Conservation (phyloP, 2,888 invertebrate species). For the Conops quadrifasciatus region DNA sequence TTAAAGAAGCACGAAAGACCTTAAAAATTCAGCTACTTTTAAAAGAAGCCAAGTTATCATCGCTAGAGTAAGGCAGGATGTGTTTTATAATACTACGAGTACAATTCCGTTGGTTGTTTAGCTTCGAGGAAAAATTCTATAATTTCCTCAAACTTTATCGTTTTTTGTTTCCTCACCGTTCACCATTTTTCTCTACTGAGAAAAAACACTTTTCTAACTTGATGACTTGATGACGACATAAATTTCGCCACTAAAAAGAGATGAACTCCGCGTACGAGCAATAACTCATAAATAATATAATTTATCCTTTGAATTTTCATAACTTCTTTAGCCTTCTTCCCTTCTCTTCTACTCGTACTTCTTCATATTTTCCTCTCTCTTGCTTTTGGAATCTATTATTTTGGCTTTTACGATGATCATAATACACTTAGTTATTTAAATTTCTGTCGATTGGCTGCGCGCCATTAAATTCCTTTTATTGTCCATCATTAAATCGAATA, state of each 20-base stretch:
- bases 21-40: neutral
- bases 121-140: too few relatives aligned
- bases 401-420: conserved; percentile 1
- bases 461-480: conserved; percentile 31
- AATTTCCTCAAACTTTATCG: neutral
- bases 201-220: too few relatives aligned
- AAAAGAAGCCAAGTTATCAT: neutral
- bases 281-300: conserved; percentile 31
- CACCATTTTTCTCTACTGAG: neutral
- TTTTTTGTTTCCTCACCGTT: neutral
- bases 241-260: too few relatives aligned
- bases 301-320: conserved; percentile 17
- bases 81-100: too few relatives aligned
- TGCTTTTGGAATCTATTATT: neutral
- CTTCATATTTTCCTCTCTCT: conserved; percentile 3
- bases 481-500: conserved; percentile 29
- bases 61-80: too few relatives aligned
- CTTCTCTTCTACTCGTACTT: neutral
- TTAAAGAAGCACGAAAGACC: neutral
- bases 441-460: neutral
- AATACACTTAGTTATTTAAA: neutral
- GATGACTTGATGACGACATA: too few relatives aligned
- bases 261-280: neutral
- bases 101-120: too few relatives aligned
- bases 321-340: conserved; percentile 1